Conservation (phyloP, 1,140 invertebrate genomes). For the Cecropterus lyciades region DNA sequence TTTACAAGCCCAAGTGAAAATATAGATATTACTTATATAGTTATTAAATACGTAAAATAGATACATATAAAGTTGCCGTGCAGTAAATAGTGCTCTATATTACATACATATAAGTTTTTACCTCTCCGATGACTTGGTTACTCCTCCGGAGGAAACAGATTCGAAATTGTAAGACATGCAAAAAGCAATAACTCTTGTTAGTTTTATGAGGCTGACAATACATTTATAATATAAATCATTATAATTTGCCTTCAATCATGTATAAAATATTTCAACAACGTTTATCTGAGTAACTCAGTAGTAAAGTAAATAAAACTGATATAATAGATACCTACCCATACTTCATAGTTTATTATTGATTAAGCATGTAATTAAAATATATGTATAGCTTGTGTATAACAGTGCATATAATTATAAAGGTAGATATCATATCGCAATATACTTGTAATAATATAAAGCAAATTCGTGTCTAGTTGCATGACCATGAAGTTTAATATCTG, state of each 20-base stretch:
- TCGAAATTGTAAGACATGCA: conserved; percentile 89
- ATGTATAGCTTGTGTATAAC: neutral
- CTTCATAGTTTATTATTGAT: conserved; percentile 13
- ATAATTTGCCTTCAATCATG: too few species aligned
- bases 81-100: conserved; percentile 27
- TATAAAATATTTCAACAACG: neutral
- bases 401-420: neutral
- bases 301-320: neutral
- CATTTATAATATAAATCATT: conserved; percentile 1
- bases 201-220: conserved; percentile 57
- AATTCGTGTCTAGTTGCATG: too few species aligned
- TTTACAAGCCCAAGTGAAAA: neutral
- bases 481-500: too few species aligned
- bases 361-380: conserved; percentile 3
- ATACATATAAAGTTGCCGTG: conserved; percentile 15
- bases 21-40: neutral
- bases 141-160: conserved; percentile 86
- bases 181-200: conserved; percentile 86
- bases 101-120: conserved; percentile 56
- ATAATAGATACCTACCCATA: neutral
- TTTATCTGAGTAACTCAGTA: neutral
- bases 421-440: neutral
- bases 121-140: conserved; percentile 84
- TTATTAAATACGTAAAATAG: conserved; percentile 7
- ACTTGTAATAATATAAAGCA: neutral